Evolutionary conservation across 2,797 vertebrate species (phyloP).

Genomic region (Pelodytes ibericus): DNA sequence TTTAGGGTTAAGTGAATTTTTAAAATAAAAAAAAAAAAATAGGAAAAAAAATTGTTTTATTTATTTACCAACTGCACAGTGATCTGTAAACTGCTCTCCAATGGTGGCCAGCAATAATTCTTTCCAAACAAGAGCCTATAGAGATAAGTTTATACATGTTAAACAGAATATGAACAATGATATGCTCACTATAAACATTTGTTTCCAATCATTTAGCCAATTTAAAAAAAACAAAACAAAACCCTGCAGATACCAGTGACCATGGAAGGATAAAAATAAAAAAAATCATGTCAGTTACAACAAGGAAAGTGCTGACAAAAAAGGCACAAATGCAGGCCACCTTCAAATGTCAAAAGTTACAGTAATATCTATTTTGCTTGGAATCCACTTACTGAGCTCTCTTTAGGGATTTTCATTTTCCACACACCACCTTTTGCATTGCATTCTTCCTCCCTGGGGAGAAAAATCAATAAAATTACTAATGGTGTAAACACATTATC

Average conservation of each 20-base stretch:
- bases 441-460: conserved; percentile 92
- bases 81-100: conserved; percentile 94
- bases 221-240: conserved; percentile 18
- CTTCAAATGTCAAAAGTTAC: too few species aligned
- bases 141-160: too few species aligned
- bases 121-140: conserved; percentile 90
- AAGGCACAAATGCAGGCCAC: background rate
- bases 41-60: too few species aligned
- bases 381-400: conserved; percentile 80
- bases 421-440: conserved; percentile 94
- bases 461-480: background rate
- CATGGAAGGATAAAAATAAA: too few species aligned
- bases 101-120: conserved; percentile 91
- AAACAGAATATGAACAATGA: too few species aligned
- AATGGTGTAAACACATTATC: too few species aligned
- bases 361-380: background rate
- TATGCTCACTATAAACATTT: too few species aligned
- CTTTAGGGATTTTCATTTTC: conserved; percentile 98
- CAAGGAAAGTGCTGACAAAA: too few species aligned
- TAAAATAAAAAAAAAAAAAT: background rate
- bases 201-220: too few species aligned
- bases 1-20: too few species aligned
- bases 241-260: too few species aligned
- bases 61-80: conserved; percentile 85
- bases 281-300: too few species aligned